Evolutionary conservation across 2,888 invertebrate species (phyloP), one percentile per base, ranked within the genome.

Genomic region (Ophion slaviceki): DNA sequence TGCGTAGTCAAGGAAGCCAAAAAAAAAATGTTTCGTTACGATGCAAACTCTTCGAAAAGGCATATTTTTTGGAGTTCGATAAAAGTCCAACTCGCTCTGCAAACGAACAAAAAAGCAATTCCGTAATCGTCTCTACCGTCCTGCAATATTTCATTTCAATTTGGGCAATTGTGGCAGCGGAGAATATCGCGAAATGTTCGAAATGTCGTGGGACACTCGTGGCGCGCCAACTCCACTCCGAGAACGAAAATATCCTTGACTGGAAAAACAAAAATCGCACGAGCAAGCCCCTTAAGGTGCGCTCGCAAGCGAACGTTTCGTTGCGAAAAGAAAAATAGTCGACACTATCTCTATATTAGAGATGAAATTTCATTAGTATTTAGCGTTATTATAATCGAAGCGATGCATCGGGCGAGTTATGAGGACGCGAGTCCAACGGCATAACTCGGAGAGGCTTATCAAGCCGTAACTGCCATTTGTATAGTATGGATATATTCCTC

Each of bases 321-420:
- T 68, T 68, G 36, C n/a, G 8, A 66, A 64, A 74, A 5, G 59
- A 32, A 67, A 40, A 20, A 85, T 76, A 87, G 47, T 80, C 81
- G 72, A 83, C 77, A 80, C 82, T 86, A 88, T 90, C 91, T 92
- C 92, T 92, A 92, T 90, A 92, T 92, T 92, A 92, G 92, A 92
- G 92, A 88, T 84, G 77, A 80, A 67, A 86, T 76, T 82, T 53
- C 75, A 83, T 82, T 87, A 86, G 76, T 78, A 84, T 85, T 84
- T 82, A 88, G 84, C 76, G 66, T 86, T 77, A 40, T 76, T 80
- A 80, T 81, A 80, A 78, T 78, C 79, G 57, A 71, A 47, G 66
- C 45, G 78, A 45, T 68, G 57, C 11, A 67, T 45, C 75, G 86
- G 83, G 79, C 36, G 82, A 74, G 53, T 77, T 64, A 45, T 62